Base-by-base conservation (phyloP, 1,140 invertebrate genomes). In the Trichonephila inaurata region DNA sequence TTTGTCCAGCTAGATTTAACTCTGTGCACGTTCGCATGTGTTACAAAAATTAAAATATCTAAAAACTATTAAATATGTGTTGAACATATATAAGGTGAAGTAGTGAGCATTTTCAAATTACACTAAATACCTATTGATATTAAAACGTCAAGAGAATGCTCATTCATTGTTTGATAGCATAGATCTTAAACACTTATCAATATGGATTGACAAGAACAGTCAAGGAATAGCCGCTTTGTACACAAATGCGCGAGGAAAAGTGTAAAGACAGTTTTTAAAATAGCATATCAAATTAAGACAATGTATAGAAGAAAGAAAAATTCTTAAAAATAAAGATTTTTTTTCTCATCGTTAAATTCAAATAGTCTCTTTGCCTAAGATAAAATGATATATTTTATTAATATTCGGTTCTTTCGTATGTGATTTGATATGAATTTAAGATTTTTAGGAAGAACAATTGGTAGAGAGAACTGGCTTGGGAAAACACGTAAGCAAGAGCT, bases 351-450 rank as follows among this genome's bases (percentile, higher is more conserved):
- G 21, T 83, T 83, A 40, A 83, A 24, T 85, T 85, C n/a, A 24
- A 60, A 58, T 60, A 18, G 40, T 40, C 18, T 28, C 58, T 7
- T 33, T 77, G 12, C n/a, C 81, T 83, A 83, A 10, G 40, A 83
- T 83, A 83, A 83, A 83, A 83, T 83, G 81, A 83, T 83, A 85
- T 85, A 85, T 85, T 60, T 85, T 85, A 85, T 60, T 60, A 85
- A n/a, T 85, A 24, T n/a, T 44, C n/a, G 19, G n/a, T 21, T 51
- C 44, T 58, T 85, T 33, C 72, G 33, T 33, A 4, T 33, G 72
- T 33, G 18, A 77, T 77, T 77, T 77, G 72, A 77, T 77, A 77
- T 77, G 72, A 77, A 77, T 77, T 77, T 33, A 33, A 16, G 33
- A 33, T 40, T 40, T 77, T 40, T 40, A 40, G 28, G 14, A 28